A percentile compares a stretch with the other conserved stretches of the same genome.
These are phyloP conservation scores for Epistrophe eligans DNA, from an alignment of 2,888 invertebrate genomes.

Conservation along the genomic window DNA sequence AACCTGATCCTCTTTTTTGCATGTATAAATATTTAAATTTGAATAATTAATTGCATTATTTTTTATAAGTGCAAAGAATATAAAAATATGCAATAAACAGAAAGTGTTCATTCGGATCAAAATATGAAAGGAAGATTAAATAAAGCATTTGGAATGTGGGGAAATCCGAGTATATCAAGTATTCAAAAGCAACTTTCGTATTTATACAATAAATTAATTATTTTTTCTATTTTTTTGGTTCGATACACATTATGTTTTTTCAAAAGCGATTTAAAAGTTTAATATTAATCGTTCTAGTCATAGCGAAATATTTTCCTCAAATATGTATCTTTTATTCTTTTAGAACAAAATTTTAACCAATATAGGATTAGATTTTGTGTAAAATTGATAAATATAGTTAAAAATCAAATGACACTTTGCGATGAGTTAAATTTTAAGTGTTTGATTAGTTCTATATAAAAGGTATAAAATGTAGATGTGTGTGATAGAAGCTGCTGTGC, in stretches of 20 bases:
- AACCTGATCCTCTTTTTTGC: not conserved
- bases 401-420: conserved; percentile 39
- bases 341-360: conserved; percentile 18
- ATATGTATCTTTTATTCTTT: conserved; percentile 55
- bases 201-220: not conserved
- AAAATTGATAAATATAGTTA: conserved; percentile 8
- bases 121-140: conserved; percentile 8
- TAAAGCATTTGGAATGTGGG: conserved; percentile 19
- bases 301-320: conserved; percentile 44
- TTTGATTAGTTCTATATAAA: conserved; percentile 35
- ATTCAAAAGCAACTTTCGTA: conserved; percentile 15
- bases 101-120: conserved; percentile 15
- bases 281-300: conserved; percentile 32
- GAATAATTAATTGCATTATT: conserved; percentile 1
- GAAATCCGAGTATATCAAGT: conserved; percentile 8
- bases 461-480: conserved; percentile 33
- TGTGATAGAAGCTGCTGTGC: conserved; percentile 41
- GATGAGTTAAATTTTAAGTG: conserved; percentile 38
- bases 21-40: not conserved
- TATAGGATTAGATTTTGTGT: conserved; percentile 16
- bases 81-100: conserved; percentile 19
- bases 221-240: not conserved
- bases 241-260: not conserved
- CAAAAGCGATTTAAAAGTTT: conserved; percentile 32
- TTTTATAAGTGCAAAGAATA: conserved; percentile 31